Evolutionary conservation across 2,113 vertebrate genomes (phyloP).

Genomic region (Rhinogobius similis): DNA sequence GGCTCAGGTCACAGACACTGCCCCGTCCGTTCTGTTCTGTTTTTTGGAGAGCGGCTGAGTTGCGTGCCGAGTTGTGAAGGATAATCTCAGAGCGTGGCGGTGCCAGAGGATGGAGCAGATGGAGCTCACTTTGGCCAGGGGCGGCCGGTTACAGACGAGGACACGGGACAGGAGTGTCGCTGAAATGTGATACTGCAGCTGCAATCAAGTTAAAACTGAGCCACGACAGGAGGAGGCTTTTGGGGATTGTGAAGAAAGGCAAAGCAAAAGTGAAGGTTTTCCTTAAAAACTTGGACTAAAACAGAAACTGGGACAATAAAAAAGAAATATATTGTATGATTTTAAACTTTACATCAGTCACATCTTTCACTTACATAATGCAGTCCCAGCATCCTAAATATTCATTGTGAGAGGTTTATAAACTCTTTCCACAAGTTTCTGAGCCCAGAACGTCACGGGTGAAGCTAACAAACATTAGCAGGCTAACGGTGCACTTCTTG

Average conservation of each 20-base stretch:
- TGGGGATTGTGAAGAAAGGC: not conserved
- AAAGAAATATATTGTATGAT: too few relatives aligned
- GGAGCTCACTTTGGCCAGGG: conserved; percentile 53
- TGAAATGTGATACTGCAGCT: not conserved
- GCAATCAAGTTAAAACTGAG: not conserved
- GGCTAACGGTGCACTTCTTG: too few relatives aligned
- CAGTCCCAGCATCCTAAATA: too few relatives aligned
- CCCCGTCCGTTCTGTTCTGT: not conserved
- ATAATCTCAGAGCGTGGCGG: conserved; percentile 49
- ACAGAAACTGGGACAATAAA: not conserved
- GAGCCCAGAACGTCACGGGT: too few relatives aligned
- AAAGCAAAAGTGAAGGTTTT: not conserved
- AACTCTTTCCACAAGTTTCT: too few relatives aligned
- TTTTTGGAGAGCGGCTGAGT: conserved; percentile 16
- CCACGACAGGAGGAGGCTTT: not conserved
- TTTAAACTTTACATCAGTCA: too few relatives aligned
- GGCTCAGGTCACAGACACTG: not conserved
- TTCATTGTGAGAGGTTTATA: too few relatives aligned
- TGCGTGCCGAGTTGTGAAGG: conserved; percentile 35
- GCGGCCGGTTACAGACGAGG: conserved; percentile 48
- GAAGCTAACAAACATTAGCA: too few relatives aligned
- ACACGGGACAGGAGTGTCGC: not conserved
- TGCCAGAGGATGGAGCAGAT: conserved; percentile 73
- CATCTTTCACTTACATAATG: too few relatives aligned
- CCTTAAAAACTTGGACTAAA: not conserved